Evolutionary conservation across 2,888 invertebrate genomes (phyloP).

Genomic region (Rutpela maculata): DNA sequence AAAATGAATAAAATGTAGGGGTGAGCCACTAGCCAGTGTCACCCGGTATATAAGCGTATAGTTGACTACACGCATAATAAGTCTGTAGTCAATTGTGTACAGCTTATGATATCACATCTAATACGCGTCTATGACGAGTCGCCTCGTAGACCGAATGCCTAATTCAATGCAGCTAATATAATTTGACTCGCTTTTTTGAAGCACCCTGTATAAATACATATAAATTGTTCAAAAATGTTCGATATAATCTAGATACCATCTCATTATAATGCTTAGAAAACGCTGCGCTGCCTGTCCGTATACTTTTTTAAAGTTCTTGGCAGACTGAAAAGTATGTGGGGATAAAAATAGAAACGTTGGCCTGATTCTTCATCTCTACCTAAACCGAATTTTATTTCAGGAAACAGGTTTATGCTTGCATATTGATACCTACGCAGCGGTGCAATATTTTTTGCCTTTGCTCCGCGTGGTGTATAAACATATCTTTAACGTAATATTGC

Average conservation of each 20-base stretch:
- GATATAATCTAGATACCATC: background rate
- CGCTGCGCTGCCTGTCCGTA: background rate
- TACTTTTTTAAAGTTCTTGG: conserved; percentile 37
- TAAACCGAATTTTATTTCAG: conserved; percentile 52
- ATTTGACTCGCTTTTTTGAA: background rate
- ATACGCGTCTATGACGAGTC: too few relatives aligned
- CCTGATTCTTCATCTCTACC: conserved; percentile 48
- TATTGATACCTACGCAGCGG: background rate
- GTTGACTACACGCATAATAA: too few relatives aligned
- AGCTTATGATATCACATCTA: too few relatives aligned
- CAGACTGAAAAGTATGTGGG: conserved; percentile 52
- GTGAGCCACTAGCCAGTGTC: too few relatives aligned
- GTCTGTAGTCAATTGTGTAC: too few relatives aligned
- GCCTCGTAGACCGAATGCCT: too few relatives aligned
- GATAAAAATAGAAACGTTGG: conserved; percentile 51
- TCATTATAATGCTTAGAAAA: conserved; percentile 1
- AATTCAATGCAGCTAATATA: too few relatives aligned
- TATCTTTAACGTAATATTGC: too few relatives aligned
- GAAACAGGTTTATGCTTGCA: conserved; percentile 50
- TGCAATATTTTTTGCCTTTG: background rate
- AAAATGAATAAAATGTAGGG: too few relatives aligned
- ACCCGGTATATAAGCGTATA: too few relatives aligned
- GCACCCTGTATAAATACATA: background rate
- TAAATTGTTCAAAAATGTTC: background rate
- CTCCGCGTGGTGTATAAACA: background rate